Evolutionary conservation across 2,888 invertebrate species (phyloP).

Genomic region (Agrilus cyanescens): DNA sequence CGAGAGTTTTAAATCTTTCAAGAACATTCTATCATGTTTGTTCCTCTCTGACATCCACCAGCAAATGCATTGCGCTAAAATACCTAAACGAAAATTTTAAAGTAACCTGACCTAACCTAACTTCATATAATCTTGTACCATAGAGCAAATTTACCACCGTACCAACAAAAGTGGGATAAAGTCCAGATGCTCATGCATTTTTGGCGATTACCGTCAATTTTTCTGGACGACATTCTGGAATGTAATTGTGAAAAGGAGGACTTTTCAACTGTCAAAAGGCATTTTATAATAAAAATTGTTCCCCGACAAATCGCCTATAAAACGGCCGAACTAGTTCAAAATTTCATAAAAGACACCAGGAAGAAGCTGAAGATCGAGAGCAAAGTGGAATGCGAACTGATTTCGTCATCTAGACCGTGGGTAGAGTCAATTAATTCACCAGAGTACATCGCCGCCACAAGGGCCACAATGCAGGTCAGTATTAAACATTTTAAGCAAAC

Average conservation of each 20-base stretch:
- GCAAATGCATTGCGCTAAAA: too few relatives aligned
- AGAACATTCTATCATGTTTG: too few relatives aligned
- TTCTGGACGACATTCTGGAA: constrained; percentile 26
- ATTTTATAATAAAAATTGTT: constrained; percentile 32
- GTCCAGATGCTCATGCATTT: constrained; percentile 35
- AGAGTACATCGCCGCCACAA: constrained; percentile 33
- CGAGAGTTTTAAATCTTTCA: too few relatives aligned
- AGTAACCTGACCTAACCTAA: too few relatives aligned
- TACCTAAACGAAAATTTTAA: too few relatives aligned
- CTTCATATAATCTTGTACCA: too few relatives aligned
- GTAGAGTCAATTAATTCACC: constrained; percentile 30
- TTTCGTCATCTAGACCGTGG: constrained; percentile 32
- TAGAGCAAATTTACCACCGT: constrained; percentile 26
- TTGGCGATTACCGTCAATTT: constrained; percentile 34
- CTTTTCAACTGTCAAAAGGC: constrained; percentile 24
- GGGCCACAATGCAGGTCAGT: constrained; percentile 34
- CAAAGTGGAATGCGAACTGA: constrained; percentile 25
- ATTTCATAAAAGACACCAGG: constrained; percentile 22
- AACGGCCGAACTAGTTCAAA: constrained; percentile 17
- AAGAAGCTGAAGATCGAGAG: constrained; percentile 28
- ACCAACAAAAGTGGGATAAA: constrained; percentile 31
- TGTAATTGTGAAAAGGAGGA: constrained; percentile 31
- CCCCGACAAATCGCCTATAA: constrained; percentile 29
- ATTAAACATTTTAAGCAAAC: not conserved
- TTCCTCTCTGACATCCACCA: too few relatives aligned